Base-by-base conservation (phyloP, 2,888 invertebrate species). In the Mellilla xanthometata region DNA sequence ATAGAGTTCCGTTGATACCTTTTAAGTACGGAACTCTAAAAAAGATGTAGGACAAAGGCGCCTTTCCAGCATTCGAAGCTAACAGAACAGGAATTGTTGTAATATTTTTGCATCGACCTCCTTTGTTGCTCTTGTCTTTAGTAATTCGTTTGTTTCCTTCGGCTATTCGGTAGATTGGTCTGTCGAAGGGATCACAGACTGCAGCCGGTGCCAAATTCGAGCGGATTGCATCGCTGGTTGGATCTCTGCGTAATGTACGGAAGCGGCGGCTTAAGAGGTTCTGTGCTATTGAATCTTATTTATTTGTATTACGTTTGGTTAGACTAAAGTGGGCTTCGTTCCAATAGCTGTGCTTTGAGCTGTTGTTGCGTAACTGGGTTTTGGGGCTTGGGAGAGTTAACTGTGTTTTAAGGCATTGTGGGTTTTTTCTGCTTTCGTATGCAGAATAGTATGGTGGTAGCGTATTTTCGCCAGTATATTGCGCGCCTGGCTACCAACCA, bases 1-100 rank as follows among this genome's bases (percentile, higher is more conserved):
- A n/a, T n/a, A n/a, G n/a, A n/a, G n/a, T n/a, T n/a, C n/a, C n/a
- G n/a, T n/a, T n/a, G n/a, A n/a, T n/a, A n/a, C n/a, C 26, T 32
- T 38, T 39, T 28, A 33, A 44, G 33, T 40, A 38, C 52, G 54
- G 53, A 30, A 54, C 45, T 55, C 57, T 56, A 43, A 45, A 46
- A 49, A 35, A 36, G 29, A 51, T 56, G 61, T 60, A 60, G 58
- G 62, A 73, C 69, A 67, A 68, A 72, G 60, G 56, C 60, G 57
- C 54, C n/a, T 19, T n/a, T n/a, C 15, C 4, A 19, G 6, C 46
- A 49, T 59, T 62, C 67, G 61, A 56, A 45, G 60, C 69, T 73
- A 76, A 73, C 70, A 64, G 75, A 73, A 70, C 68, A 58, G 66
- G 66, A 68, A 70, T 65, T 60, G 68, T 70, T 67, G 63, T 56